Base-by-base conservation (phyloP, 2,113 vertebrate species). In the Myotis davidii region DNA sequence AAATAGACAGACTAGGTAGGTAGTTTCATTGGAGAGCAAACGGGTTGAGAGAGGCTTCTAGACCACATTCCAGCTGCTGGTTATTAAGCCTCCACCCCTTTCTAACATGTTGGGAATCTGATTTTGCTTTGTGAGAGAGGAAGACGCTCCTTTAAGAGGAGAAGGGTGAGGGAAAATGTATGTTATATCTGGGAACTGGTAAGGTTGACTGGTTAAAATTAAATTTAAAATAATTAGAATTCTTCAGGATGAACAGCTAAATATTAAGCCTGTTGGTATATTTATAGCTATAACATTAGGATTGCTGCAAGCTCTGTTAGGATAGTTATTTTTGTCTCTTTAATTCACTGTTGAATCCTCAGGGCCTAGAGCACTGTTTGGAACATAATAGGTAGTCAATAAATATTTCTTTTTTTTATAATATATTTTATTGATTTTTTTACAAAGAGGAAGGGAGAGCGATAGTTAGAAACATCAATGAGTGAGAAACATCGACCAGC, bases 91-190 rank as follows among this genome's bases (percentile, higher is more conserved):
- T 56, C 72, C 6, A 16, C 32, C 9, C 25, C 23, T 73, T 9
- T 32, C 65, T 23, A 50, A 29, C 23, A 1, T 70, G 3, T 32
- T 77, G 14, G 39, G 29, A 72, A 17, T 78, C 9, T 82, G 32
- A 81, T 74, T 70, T 91, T 69, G 16, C 64, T 69, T 2, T 69
- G 18, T 64, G 37, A 74, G 32, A 95, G 23, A 50, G 45, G 37
- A 88, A 88, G 42, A 88, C 78, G 39, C 27, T 83, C 27, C 59
- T 90, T 61, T 94, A 85, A 92, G 37, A 92, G 34, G 2, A 81
- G 23, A 21, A 1, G 17, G 12, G 11, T 76, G 14, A 34, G 37
- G 45, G 25, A 14, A 94, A 96, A 78, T 87, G 45, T 74, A 74
- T 48, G n/a, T 77, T 85, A 18, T 88, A 77, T 54, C 45, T 72